A percentile compares a stretch with the other conserved stretches of the same genome.
phyloP scores from a whole-genome alignment of 1,140 invertebrate species.

The Tetranychus urticae region DNA sequence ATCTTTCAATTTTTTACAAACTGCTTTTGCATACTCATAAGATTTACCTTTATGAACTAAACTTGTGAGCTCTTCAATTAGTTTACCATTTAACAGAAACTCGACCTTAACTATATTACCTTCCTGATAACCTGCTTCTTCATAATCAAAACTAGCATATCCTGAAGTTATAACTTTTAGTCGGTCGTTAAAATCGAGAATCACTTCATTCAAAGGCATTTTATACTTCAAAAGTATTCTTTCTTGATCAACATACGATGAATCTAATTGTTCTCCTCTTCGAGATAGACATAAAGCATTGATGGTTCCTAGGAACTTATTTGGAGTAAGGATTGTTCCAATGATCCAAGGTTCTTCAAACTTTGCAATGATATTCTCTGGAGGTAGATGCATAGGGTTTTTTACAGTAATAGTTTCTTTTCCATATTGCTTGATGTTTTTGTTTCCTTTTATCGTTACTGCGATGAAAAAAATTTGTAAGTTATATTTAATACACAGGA shows the following conservation, averaged over 20 bases:
- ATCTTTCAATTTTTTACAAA: slow-evolving; percentile 56
- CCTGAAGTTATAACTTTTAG: slow-evolving; percentile 72
- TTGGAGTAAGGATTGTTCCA: slow-evolving; percentile 70
- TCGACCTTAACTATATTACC: slow-evolving; percentile 46
- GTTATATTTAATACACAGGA: neutral
- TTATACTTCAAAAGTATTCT: slow-evolving; percentile 54
- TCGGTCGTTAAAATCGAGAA: slow-evolving; percentile 79
- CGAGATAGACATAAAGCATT: slow-evolving; percentile 31
- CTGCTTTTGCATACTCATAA: slow-evolving; percentile 33
- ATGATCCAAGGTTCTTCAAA: slow-evolving; percentile 65
- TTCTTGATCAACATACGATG: slow-evolving; percentile 51
- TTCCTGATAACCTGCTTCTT: slow-evolving; percentile 55
- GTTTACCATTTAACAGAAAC: slow-evolving; percentile 50
- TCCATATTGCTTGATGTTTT: slow-evolving; percentile 40
- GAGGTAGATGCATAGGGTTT: slow-evolving; percentile 56
- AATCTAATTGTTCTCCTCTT: slow-evolving; percentile 45
- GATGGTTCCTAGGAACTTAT: slow-evolving; percentile 23
- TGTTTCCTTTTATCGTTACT: slow-evolving; percentile 39
- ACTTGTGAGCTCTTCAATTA: slow-evolving; percentile 61
- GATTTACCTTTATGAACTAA: slow-evolving; percentile 51
- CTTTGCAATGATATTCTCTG: slow-evolving; percentile 36
- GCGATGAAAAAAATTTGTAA: neutral
- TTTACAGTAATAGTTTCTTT: slow-evolving; percentile 43
- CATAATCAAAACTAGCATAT: slow-evolving; percentile 93
- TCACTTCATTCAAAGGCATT: slow-evolving; percentile 73